These are phyloP conservation scores for Mormyrus iriodes DNA, from an alignment of 2,113 vertebrate species.

Conservation along the genomic window DNA sequence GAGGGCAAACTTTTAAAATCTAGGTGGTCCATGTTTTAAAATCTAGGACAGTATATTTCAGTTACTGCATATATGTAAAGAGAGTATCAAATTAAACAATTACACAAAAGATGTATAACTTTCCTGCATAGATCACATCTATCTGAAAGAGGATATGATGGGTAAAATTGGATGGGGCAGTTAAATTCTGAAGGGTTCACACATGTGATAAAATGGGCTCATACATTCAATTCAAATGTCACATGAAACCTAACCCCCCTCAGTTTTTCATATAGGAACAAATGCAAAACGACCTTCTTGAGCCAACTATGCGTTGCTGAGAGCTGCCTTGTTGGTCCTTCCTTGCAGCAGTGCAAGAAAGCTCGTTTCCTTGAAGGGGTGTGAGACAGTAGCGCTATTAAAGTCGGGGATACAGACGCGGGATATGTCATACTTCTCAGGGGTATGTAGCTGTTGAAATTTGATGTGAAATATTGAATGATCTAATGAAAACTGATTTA, in stretches of 20 bases:
- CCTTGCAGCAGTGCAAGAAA: not conserved
- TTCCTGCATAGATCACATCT: not conserved
- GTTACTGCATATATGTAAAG: not conserved
- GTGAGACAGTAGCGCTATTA: not conserved
- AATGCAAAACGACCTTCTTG: not conserved
- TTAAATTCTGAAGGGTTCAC: slow-evolving; percentile 46
- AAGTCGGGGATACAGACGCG: not conserved
- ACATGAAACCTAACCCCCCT: slow-evolving; percentile 49
- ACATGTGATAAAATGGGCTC: slow-evolving; percentile 15
- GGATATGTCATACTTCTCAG: not conserved
- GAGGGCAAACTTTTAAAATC: not conserved
- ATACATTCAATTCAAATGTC: slow-evolving; percentile 41
- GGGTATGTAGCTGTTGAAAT: not conserved
- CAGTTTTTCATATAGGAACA: slow-evolving; percentile 1
- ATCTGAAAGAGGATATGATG: slow-evolving; percentile 1
- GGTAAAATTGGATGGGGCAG: slow-evolving; percentile 32
- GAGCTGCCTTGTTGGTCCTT: not conserved
- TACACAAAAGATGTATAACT: not conserved
- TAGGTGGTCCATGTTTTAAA: not conserved
- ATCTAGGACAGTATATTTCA: not conserved
- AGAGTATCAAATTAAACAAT: not conserved
- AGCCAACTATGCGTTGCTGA: not conserved
- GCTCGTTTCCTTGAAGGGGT: not conserved
- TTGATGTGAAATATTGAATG: not conserved
- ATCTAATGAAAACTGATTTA: not conserved